Conservation (phyloP, 64 coral and sea anemone species). For the Stichodactyla mertensii region DNA sequence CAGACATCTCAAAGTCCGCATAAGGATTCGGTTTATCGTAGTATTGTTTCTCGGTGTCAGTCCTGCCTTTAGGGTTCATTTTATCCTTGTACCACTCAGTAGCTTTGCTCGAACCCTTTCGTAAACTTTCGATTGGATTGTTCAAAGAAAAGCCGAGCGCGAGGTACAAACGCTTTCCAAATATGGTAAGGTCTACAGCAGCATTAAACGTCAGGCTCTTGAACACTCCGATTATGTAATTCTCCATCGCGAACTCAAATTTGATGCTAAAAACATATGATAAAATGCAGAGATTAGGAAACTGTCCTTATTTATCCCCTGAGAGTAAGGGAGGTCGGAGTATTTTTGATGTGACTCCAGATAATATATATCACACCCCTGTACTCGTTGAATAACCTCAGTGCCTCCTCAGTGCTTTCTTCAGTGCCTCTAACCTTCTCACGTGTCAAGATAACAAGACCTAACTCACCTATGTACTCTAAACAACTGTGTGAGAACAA, state of each 20-base stretch:
- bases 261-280: conserved; percentile 12
- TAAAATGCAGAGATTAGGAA: not conserved
- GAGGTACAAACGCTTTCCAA: conserved; percentile 81
- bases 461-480: conserved; percentile 60
- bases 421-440: no score
- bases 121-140: conserved; percentile 59
- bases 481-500: conserved; percentile 60
- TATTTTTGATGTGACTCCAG: no score
- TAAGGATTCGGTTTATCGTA: conserved; percentile 95
- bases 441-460: no score
- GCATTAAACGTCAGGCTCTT: conserved; percentile 72
- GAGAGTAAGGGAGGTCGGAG: no score
- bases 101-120: conserved; percentile 37
- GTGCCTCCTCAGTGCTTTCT: no score
- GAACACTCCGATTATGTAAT: conserved; percentile 45
- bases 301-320: no score
- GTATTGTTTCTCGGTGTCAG: conserved; percentile 72
- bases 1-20: conserved; percentile 91
- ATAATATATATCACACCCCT: no score
- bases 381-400: no score
- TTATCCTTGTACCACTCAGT: conserved; percentile 85
- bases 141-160: conserved; percentile 58
- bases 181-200: conserved; percentile 91
- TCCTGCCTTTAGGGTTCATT: conserved; percentile 78
- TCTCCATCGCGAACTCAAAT: conserved; percentile 83